Evolutionary conservation across 2,797 vertebrate genomes (phyloP).

Genomic region (Oceanodroma leucorhoa): DNA sequence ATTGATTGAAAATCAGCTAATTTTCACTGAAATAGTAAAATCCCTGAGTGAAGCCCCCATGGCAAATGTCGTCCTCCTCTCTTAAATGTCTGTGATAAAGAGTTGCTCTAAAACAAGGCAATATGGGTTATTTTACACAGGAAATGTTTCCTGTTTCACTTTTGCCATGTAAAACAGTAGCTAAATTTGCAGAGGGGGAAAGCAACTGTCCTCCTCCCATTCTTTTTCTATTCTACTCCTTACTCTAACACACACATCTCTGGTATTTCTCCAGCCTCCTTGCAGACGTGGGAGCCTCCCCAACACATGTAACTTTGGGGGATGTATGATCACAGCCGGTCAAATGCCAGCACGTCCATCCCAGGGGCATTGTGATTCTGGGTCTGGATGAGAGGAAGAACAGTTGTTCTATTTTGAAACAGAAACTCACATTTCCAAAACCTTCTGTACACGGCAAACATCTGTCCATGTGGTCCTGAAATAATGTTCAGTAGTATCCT

Average conservation of each 20-base stretch:
- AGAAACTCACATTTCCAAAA: not conserved
- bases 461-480: not conserved
- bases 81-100: not conserved
- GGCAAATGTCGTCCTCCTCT: not conserved
- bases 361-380: not conserved
- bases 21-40: not conserved
- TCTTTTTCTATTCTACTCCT: not conserved
- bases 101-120: not conserved
- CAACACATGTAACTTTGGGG: not conserved
- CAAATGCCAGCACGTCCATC: not conserved
- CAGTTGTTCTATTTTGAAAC: not conserved
- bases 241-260: accelerated
- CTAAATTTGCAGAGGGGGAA: not conserved
- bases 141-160: not conserved
- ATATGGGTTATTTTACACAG: not conserved
- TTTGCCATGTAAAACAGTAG: not conserved
- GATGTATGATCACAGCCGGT: not conserved
- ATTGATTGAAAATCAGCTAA: not conserved
- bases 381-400: not conserved
- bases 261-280: not conserved
- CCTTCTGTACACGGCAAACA: not conserved
- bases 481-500: not conserved
- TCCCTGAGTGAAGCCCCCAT: accelerated
- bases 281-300: not conserved
- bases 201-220: not conserved